phyloP scores from a whole-genome alignment of 2,797 vertebrate genomes.

The Aldrovandia affinis region DNA sequence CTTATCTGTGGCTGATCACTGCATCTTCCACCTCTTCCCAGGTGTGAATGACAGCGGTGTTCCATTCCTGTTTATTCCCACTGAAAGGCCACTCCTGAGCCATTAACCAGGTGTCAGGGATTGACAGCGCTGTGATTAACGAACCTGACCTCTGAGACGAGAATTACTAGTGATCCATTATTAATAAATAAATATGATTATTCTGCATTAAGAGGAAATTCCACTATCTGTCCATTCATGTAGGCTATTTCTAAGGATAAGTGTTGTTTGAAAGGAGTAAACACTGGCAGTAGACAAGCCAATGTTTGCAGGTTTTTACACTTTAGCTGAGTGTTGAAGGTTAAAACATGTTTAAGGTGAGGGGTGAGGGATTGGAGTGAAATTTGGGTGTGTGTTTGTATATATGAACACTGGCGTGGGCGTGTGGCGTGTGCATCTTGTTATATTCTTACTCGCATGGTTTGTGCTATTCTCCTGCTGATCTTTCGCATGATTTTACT shows the following conservation, averaged over 20 bases:
- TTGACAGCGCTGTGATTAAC: neutral
- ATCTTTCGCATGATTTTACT: neutral
- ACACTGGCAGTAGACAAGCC: neutral
- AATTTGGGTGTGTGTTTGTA: neutral
- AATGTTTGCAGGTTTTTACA: neutral
- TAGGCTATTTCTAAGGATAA: neutral
- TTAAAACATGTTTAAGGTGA: neutral
- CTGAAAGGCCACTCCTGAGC: neutral
- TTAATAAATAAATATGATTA: neutral
- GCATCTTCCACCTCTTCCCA: neutral
- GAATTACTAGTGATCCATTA: neutral
- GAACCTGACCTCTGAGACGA: neutral
- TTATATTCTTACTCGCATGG: neutral
- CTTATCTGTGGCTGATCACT: neutral
- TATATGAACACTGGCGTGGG: neutral
- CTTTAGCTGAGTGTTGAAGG: neutral
- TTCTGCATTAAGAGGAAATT: neutral
- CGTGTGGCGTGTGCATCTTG: neutral
- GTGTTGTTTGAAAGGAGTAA: neutral
- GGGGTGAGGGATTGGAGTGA: neutral
- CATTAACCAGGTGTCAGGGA: neutral
- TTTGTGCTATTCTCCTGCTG: neutral
- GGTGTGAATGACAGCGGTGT: neutral
- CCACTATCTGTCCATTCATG: neutral
- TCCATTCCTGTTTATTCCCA: neutral